phyloP scores from a whole-genome alignment of 2,888 invertebrate genomes.

The Aphelenchoides bicaudatus region DNA sequence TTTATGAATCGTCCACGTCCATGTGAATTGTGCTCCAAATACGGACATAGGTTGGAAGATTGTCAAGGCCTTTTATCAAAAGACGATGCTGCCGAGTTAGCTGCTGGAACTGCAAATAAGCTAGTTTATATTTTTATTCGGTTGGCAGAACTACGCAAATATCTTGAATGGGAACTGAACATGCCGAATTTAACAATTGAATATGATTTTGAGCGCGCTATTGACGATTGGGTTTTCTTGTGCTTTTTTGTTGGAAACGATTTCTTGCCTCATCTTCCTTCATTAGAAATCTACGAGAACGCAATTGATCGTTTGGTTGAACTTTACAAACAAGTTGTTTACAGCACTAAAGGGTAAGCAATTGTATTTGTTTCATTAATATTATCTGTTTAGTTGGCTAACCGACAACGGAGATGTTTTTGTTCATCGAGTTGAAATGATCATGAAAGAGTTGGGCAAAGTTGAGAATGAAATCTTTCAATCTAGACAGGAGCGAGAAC shows the following conservation, averaged over 20 bases:
- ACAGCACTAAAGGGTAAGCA: slow-evolving; percentile 44
- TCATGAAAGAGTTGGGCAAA: slow-evolving; percentile 84
- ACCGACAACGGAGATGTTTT: slow-evolving; percentile 91
- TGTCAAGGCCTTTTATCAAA: slow-evolving; percentile 46
- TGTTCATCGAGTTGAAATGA: slow-evolving; percentile 85
- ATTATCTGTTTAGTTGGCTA: slow-evolving; percentile 69
- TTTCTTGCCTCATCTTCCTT: slow-evolving; percentile 94
- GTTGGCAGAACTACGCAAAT: slow-evolving; percentile 85
- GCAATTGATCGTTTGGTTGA: slow-evolving; percentile 85
- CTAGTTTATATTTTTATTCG: slow-evolving; percentile 69
- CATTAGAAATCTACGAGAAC: slow-evolving; percentile 77
- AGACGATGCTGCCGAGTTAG: slow-evolving; percentile 46
- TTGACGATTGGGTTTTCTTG: slow-evolving; percentile 98
- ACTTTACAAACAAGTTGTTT: slow-evolving; percentile 74
- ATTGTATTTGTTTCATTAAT: neutral
- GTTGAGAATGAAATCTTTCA: slow-evolving; percentile 96
- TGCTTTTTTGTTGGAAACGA: slow-evolving; percentile 96
- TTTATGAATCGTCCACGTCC: slow-evolving; percentile 91
- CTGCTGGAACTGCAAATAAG: slow-evolving; percentile 48
- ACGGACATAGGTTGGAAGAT: slow-evolving; percentile 64
- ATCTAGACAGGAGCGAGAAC: slow-evolving; percentile 69
- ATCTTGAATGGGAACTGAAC: slow-evolving; percentile 78
- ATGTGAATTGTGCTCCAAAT: slow-evolving; percentile 84
- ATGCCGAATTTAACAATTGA: slow-evolving; percentile 90
- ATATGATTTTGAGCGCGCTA: slow-evolving; percentile 86